Evolutionary conservation across 2,113 vertebrate genomes (phyloP).

Genomic region (Notarius quadriscutis): DNA sequence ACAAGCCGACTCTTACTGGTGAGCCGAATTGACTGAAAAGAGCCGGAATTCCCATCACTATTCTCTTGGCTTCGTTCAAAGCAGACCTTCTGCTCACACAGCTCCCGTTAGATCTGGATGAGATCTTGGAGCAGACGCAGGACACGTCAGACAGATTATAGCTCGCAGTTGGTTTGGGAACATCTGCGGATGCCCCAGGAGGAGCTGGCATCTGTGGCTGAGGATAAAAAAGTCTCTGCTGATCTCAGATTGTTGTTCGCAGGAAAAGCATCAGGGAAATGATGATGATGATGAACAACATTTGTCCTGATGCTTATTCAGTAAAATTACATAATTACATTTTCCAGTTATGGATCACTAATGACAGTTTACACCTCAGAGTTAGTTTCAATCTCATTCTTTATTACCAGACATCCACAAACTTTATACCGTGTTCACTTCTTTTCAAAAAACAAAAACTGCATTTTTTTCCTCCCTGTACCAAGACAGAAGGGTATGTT

Average conservation of each 20-base stretch:
- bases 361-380: not conserved
- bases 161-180: not conserved
- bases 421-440: no score
- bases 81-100: no score
- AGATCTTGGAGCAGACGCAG: no score
- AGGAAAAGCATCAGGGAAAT: not conserved
- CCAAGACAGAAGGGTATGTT: no score
- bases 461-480: not conserved
- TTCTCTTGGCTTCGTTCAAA: no score
- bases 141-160: not conserved
- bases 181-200: not conserved
- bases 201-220: not conserved
- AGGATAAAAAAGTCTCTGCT: not conserved
- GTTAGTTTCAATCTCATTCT: conserved; percentile 19
- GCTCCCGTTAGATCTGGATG: no score
- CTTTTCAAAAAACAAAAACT: not conserved
- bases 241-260: not conserved
- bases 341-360: not conserved
- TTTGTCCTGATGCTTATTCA: not conserved
- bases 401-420: not conserved
- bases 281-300: not conserved
- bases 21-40: no score
- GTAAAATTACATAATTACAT: not conserved
- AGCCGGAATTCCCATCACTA: no score
- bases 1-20: no score